Percentiles rank a stretch among this genome's conserved stretches.
Evolutionary conservation across 2,888 invertebrate species (phyloP).

Genomic region (Diachrysia chrysitis): DNA sequence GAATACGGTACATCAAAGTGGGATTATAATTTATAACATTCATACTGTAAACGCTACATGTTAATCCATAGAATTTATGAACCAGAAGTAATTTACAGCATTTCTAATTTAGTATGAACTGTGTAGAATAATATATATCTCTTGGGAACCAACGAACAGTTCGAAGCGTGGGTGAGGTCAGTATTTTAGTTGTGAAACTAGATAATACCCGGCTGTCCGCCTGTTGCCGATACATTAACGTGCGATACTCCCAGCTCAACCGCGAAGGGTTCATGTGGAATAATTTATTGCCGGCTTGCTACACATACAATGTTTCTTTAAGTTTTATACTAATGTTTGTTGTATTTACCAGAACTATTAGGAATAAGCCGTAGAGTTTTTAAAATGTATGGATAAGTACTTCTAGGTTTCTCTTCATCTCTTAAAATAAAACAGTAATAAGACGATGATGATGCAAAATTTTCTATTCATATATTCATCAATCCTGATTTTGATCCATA

Average conservation of each 20-base stretch:
- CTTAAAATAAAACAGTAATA: no score
- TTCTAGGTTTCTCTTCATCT: no score
- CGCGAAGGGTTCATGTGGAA: slow-evolving; percentile 81
- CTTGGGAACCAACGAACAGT: slow-evolving; percentile 43
- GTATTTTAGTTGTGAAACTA: slow-evolving; percentile 76
- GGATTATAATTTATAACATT: neutral
- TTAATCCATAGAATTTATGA: slow-evolving; percentile 18
- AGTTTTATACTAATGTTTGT: slow-evolving; percentile 65
- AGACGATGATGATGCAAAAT: no score
- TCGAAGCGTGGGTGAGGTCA: slow-evolving; percentile 57
- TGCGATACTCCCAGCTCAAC: slow-evolving; percentile 78
- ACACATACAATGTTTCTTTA: slow-evolving; percentile 63
- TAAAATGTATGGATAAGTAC: neutral
- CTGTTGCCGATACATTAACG: slow-evolving; percentile 77
- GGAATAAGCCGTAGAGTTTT: slow-evolving; percentile 23
- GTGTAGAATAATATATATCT: slow-evolving; percentile 68
- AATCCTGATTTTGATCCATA: no score
- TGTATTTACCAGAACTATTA: slow-evolving; percentile 40
- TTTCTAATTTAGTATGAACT: slow-evolving; percentile 69
- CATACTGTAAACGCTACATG: neutral
- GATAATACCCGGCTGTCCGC: slow-evolving; percentile 67
- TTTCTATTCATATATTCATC: no score
- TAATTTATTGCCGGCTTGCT: slow-evolving; percentile 81
- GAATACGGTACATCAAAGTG: neutral
- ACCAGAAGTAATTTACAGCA: slow-evolving; percentile 34